Evolutionary conservation across 2,888 invertebrate genomes (phyloP), one percentile per base, ranked within the genome.

Genomic region (Rhamphomyia laevipes): DNA sequence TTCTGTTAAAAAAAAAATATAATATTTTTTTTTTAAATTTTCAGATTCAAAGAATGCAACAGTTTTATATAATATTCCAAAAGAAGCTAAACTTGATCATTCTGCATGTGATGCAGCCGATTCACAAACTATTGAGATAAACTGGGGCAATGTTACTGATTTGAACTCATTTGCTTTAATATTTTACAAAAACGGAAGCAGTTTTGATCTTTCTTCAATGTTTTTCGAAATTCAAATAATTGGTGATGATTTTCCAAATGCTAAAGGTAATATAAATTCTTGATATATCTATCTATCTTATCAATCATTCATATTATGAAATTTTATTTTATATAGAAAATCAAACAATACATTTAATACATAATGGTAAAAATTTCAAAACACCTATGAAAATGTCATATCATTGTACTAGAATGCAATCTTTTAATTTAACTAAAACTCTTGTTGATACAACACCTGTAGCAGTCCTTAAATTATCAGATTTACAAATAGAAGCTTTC

Each of bases 401-500:
- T 71, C 80, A 81, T 58, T 89, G 88, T 70, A 65, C 73, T 30
- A 74, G 77, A 46, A 63, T 74, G 46, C 79, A 82, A 55, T 66
- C 61, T 13, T 64, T 85, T 33, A 75, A 77, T 62, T 67, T 84
- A 60, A 75, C 74, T 18, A 61, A 63, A 47, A 57, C 58, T 11
- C 35, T 63, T 23, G 45, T 47, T 18, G 53, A 54, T 16, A 58
- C 58, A 11, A 47, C 50, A 0, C 56, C 61, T 2, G 55, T 60
- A n/a, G 81, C 77, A 10, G 65, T 63, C 6, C 62, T 86, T 23
- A 74, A 73, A 17, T 61, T 87, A 12, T 74, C 77, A 18, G 70
- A 77, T 51, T 71, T 88, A 42, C 86, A 86, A 63, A 74, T 84
- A 59, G 81, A 89, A 70, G 87, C 87, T 4, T 90, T 84, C 76